Base-by-base conservation (phyloP, 2,113 vertebrate species). In the Datnioides undecimradiatus region DNA sequence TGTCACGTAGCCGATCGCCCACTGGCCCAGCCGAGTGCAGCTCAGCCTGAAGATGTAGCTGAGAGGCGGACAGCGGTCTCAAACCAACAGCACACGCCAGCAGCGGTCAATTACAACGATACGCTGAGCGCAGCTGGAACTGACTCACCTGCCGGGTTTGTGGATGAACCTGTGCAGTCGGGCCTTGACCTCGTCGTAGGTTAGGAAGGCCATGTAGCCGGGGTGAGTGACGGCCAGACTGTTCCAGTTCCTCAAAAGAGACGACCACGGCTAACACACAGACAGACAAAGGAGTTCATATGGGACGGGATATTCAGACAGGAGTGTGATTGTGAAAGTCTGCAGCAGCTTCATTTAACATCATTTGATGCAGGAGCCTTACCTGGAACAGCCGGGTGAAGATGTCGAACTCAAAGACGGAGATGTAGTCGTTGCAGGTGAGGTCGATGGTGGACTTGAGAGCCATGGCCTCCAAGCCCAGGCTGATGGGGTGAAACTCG, bases 381-480 rank as follows among this genome's bases (percentile, higher is more conserved):
- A 98, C 98, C 98, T 99, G 98, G 92, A 99, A 99, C 21, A 99
- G 97, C 1, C 98, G 92, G 49, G 98, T 99, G 92, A 99, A 99
- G 92, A 99, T 99, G 90, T 99, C 98, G 16, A 99, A 99, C 90
- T 99, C 98, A 77, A 99, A 99, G 0, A 99, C 98, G 0, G 98
- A 99, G 92, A 99, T 99, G 95, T 97, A 99, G 88, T 99, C 98
- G 19, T 99, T 99, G 95, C 98, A 99, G 0, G 98, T 98, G 83
- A 99, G 93, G 93, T 99, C 98, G 31, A 99, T 99, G 7, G 98
- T 99, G 57, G 98, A 99, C 79, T 99, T 99, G 25, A 99, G 93
- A 51, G 98, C 98, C 98, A 99, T 99, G 90, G 98, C 98, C 78
- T 99, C 98, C 81, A 99, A 93, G 11, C 98, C 98, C 0, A 97